These are phyloP conservation scores for Aphidoletes aphidimyza DNA, from an alignment of 2,888 invertebrate species.

Conservation along the genomic window DNA sequence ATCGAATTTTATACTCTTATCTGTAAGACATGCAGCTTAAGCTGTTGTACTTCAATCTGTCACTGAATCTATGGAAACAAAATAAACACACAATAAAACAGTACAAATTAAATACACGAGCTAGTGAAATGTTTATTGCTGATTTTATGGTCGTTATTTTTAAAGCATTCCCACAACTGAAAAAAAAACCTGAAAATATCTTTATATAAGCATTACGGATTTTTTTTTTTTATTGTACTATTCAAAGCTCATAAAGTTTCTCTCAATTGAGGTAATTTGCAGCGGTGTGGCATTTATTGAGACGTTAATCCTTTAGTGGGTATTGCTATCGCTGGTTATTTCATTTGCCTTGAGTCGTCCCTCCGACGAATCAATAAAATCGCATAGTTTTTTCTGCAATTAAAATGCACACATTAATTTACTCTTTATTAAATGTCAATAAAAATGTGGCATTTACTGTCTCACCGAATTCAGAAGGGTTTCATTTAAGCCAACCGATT, in stretches of 20 bases:
- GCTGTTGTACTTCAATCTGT: too few species aligned
- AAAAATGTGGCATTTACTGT: neutral
- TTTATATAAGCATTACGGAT: neutral
- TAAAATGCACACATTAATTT: neutral
- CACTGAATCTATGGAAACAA: too few species aligned
- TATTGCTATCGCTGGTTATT: neutral
- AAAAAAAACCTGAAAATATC: neutral
- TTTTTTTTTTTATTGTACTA: too few species aligned
- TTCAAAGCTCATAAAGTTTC: neutral
- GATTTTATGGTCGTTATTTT: neutral
- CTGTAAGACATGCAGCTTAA: too few species aligned
- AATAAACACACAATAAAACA: conserved; percentile 32
- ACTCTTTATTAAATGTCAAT: neutral
- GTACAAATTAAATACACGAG: neutral
- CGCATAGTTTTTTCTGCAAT: neutral
- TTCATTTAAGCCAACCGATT: neutral
- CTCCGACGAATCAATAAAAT: neutral
- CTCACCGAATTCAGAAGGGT: neutral
- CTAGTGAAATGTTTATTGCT: conserved; percentile 19
- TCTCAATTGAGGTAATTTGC: neutral
- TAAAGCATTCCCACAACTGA: neutral
- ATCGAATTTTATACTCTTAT: too few species aligned
- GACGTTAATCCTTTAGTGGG: neutral
- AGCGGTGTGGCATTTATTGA: neutral
- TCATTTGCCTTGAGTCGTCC: neutral